Evolutionary conservation across 2,797 vertebrate species (phyloP).

Genomic region (Graptemys geographica): DNA sequence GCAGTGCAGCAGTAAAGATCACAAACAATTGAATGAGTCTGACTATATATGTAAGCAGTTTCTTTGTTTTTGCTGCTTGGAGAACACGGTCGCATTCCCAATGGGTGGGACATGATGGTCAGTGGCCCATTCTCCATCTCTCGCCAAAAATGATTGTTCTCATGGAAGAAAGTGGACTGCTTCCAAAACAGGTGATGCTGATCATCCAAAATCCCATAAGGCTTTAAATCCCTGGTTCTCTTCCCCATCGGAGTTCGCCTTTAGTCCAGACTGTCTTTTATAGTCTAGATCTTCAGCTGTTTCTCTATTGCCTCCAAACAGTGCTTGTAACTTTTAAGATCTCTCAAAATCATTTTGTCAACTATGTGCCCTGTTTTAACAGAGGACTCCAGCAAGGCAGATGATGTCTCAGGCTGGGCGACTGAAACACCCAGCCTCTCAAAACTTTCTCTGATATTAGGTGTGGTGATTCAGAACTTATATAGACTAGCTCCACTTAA

Average conservation of each 20-base stretch:
- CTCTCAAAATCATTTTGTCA: not conserved
- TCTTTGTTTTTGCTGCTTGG: not conserved
- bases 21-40: not conserved
- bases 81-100: not conserved
- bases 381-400: not conserved
- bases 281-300: not conserved
- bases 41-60: not conserved
- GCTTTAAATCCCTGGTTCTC: not conserved
- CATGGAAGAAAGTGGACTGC: fast-evolving
- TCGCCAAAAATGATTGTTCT: not conserved
- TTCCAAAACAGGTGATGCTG: not conserved
- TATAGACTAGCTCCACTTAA: not conserved
- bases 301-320: not conserved
- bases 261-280: not conserved
- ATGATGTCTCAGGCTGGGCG: not conserved
- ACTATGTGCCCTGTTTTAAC: not conserved
- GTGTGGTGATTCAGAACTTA: conserved; percentile 28
- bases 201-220: fast-evolving
- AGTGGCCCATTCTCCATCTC: not conserved
- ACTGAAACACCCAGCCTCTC: conserved; percentile 1
- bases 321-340: not conserved
- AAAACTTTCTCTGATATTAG: not conserved
- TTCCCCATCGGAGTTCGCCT: not conserved
- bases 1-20: not conserved
- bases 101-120: not conserved